Evolutionary conservation across 2,797 vertebrate species (phyloP), one percentile per base, ranked within the genome.

Genomic region (Lycodopsis pacificus): DNA sequence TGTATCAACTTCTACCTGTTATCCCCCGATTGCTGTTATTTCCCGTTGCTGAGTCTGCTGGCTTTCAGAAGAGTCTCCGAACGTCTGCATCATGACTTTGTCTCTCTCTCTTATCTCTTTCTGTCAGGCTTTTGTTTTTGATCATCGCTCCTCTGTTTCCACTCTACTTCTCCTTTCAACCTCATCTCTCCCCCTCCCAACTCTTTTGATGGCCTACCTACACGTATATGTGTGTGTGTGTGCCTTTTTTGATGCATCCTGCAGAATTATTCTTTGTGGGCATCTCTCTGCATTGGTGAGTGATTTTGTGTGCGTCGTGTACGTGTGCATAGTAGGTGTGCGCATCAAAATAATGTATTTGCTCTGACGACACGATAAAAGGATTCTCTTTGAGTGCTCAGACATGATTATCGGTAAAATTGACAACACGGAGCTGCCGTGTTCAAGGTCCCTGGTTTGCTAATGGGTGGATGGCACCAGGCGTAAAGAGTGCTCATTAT

Each of bases 61-160:
- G 59, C 66, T 76, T 73, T 82, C 86, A 67, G 79, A 92, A 73
- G 74, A 71, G 46, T 76, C 86, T 89, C 81, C 36, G 25, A 87
- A 86, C 5, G 59, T 86, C 92, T 88, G 85, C 87, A 86, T 92
- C 93, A 92, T 82, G 88, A 88, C 88, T 92, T 91, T 87, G 78
- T 86, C 82, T 91, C 83, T 69, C 86, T 91, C 86, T 92, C 85
- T 92, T 86, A 91, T 90, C 92, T 91, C 77, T 73, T 61, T 84
- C 83, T 92, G 89, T 90, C 91, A 91, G 84, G 72, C 79, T 91
- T 92, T 93, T 89, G 81, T 92, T 94, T 93, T 92, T 93, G 88
- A 93, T 94, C 91, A 91, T 84, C 61, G 15, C 80, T 88, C 68
- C 86, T 83, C 76, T 91, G 81, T 86, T 89, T 92, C 86, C 86